A percentile compares a stretch with the other conserved stretches of the same genome.
phyloP scores from a whole-genome alignment of 2,888 invertebrate genomes.

The Eulithis prunata region DNA sequence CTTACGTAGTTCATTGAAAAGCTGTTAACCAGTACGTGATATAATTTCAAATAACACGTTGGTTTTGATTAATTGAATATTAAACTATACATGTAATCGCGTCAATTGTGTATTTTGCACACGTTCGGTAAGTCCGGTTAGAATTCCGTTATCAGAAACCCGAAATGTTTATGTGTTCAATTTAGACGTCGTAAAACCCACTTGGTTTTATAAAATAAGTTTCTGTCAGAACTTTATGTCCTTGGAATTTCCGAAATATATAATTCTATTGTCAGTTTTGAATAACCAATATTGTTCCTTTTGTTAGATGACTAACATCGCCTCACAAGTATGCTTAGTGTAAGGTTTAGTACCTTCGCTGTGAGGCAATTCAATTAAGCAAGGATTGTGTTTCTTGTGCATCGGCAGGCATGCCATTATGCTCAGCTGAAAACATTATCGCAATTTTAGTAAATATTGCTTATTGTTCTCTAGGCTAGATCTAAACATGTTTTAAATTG shows the following conservation, averaged over 20 bases:
- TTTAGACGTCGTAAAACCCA: slow-evolving; percentile 24
- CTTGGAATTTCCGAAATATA: slow-evolving; percentile 50
- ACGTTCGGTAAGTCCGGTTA: slow-evolving; percentile 57
- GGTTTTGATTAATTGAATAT: slow-evolving; percentile 52
- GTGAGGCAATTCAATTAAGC: slow-evolving; percentile 59
- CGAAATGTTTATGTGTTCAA: slow-evolving; percentile 41
- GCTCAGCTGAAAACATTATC: slow-evolving; percentile 39
- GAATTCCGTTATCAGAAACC: slow-evolving; percentile 51
- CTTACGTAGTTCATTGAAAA: slow-evolving; percentile 45
- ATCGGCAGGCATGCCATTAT: slow-evolving; percentile 42
- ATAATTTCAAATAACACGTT: slow-evolving; percentile 47
- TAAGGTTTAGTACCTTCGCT: slow-evolving; percentile 38
- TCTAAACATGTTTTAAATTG: slow-evolving; percentile 19
- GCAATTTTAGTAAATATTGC: slow-evolving; percentile 37
- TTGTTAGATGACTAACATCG: slow-evolving; percentile 51
- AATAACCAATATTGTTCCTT: slow-evolving; percentile 42
- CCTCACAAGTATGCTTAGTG: slow-evolving; percentile 22
- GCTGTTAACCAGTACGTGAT: slow-evolving; percentile 58
- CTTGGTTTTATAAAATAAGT: slow-evolving; percentile 23
- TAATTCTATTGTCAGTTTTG: slow-evolving; percentile 39
- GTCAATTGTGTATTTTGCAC: slow-evolving; percentile 51
- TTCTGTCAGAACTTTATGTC: slow-evolving; percentile 28
- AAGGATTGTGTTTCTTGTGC: slow-evolving; percentile 53
- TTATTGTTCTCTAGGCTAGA: slow-evolving; percentile 29
- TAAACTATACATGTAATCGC: slow-evolving; percentile 55